These are phyloP conservation scores for Phylloscopus whistleri DNA, from an alignment of 2,113 vertebrate genomes.

Conservation along the genomic window DNA sequence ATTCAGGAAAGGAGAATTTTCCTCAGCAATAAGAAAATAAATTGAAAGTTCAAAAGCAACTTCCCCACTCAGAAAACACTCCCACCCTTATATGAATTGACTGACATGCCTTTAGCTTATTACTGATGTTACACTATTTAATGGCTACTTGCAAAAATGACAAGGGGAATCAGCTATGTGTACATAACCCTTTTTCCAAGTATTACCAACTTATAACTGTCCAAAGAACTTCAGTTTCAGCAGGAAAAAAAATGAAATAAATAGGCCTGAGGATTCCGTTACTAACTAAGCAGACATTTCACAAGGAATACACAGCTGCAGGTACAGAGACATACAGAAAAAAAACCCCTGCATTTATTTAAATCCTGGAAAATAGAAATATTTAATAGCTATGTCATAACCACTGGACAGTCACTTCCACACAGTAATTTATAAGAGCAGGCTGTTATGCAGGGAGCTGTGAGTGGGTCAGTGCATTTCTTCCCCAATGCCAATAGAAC, in stretches of 20 bases:
- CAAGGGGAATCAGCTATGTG: neutral
- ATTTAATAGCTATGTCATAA: neutral
- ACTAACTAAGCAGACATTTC: neutral
- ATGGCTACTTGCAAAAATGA: neutral
- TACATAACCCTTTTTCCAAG: neutral
- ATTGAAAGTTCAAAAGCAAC: neutral
- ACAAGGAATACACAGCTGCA: neutral
- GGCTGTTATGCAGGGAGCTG: neutral
- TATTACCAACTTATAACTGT: neutral
- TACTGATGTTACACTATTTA: neutral
- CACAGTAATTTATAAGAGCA: neutral
- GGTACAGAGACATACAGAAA: neutral
- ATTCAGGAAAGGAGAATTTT: neutral
- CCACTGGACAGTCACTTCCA: neutral
- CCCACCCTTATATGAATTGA: neutral
- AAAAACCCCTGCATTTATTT: neutral
- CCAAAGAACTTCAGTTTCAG: neutral
- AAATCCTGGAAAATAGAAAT: neutral
- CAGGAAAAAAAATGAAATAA: neutral
- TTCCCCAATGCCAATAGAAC: neutral
- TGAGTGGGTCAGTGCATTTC: neutral
- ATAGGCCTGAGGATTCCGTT: neutral
- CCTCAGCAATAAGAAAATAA: neutral
- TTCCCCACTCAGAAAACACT: neutral
- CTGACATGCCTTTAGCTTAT: neutral